These are phyloP conservation scores for Agelaius tricolor DNA, from an alignment of 2,113 vertebrate species.

Conservation along the genomic window DNA sequence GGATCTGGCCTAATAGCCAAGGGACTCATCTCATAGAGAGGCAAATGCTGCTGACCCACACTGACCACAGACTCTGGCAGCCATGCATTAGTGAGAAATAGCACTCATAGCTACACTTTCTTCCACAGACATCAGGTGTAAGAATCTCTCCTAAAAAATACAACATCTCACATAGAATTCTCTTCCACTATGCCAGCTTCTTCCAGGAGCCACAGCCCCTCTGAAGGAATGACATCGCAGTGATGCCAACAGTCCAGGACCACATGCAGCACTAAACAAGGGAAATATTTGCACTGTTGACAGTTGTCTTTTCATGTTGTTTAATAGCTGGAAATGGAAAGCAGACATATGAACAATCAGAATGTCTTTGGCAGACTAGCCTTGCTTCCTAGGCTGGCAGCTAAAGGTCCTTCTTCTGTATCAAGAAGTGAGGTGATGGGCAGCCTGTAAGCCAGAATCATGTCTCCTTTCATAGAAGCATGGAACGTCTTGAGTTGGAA, in stretches of 20 bases:
- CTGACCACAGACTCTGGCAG: background rate
- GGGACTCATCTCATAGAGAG: background rate
- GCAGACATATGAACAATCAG: background rate
- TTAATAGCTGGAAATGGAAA: background rate
- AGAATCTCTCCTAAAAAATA: background rate
- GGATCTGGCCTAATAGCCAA: background rate
- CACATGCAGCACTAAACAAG: background rate
- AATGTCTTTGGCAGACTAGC: background rate
- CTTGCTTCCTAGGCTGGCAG: background rate
- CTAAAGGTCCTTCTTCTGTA: background rate
- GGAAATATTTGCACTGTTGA: background rate
- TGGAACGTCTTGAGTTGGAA: background rate
- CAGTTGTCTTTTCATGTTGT: background rate
- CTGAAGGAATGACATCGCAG: background rate
- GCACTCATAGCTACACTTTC: background rate
- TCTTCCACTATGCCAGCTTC: background rate
- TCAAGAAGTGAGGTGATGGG: background rate
- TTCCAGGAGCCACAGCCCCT: background rate
- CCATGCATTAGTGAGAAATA: background rate
- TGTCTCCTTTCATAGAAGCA: background rate
- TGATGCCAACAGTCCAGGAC: background rate
- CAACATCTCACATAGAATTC: background rate
- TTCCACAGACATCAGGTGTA: background rate
- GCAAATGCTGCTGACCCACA: background rate
- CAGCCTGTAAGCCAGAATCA: background rate